These are phyloP conservation scores for Drosophila quadrilineata DNA, from an alignment of 1,140 invertebrate genomes.

Conservation along the genomic window DNA sequence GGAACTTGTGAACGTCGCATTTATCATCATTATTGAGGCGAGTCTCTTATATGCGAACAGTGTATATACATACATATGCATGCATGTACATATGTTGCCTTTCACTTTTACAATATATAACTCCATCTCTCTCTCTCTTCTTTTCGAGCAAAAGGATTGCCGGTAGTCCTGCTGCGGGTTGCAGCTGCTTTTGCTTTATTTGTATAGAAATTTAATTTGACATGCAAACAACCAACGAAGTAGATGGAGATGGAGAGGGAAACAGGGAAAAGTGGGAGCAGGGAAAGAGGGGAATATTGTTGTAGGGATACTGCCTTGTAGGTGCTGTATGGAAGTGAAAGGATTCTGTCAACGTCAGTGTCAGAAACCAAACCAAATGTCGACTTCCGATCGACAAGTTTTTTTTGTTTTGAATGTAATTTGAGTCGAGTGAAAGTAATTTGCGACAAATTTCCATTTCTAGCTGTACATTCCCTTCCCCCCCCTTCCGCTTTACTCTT, in stretches of 20 bases:
- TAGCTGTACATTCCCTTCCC: slow-evolving; percentile 8
- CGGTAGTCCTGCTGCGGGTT: slow-evolving; percentile 54
- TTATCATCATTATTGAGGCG: slow-evolving; percentile 78
- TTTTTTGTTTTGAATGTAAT: no score
- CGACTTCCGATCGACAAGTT: slow-evolving; percentile 35
- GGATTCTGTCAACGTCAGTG: slow-evolving; percentile 45
- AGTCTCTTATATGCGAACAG: slow-evolving; percentile 18
- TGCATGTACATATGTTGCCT: slow-evolving; percentile 24
- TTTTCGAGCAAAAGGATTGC: slow-evolving; percentile 56
- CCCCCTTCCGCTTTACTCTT: slow-evolving; percentile 10
- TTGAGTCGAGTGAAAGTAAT: slow-evolving; percentile 67
- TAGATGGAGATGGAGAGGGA: background rate
- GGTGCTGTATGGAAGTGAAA: no score
- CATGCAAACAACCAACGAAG: slow-evolving; percentile 63
- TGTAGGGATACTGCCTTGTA: no score
- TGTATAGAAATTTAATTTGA: slow-evolving; percentile 78
- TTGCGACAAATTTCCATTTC: slow-evolving; percentile 71
- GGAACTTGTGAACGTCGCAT: slow-evolving; percentile 68
- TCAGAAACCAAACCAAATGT: slow-evolving; percentile 21
- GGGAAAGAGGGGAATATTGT: slow-evolving; percentile 16
- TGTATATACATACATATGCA: background rate
- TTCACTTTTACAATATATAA: slow-evolving; percentile 46
- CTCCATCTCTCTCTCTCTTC: background rate
- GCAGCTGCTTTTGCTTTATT: slow-evolving; percentile 59
- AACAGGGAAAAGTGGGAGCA: background rate